phyloP scores from a whole-genome alignment of 1,140 invertebrate species.

The Campoletis sonorensis region DNA sequence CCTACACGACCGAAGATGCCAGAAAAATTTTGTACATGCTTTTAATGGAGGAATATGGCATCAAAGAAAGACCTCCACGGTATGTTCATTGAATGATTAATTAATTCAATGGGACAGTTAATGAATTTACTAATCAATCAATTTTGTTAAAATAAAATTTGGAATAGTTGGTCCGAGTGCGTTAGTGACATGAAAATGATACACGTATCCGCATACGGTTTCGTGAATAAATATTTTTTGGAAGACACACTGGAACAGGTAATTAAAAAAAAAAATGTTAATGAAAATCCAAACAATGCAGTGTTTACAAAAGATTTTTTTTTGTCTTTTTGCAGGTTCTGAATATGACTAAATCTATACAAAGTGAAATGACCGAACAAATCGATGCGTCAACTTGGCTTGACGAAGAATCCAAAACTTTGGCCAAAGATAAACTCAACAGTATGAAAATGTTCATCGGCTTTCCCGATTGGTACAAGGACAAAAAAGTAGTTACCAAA shows the following conservation, averaged over 20 bases:
- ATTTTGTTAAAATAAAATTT: background rate
- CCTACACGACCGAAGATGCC: slow-evolving; percentile 51
- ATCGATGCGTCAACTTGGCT: slow-evolving; percentile 86
- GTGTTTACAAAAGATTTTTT: background rate
- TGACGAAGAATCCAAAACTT: slow-evolving; percentile 84
- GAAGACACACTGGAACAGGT: slow-evolving; percentile 36
- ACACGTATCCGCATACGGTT: slow-evolving; percentile 43
- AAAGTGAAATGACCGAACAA: slow-evolving; percentile 71
- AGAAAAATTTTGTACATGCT: slow-evolving; percentile 25
- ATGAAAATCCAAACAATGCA: background rate
- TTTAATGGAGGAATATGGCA: slow-evolving; percentile 36
- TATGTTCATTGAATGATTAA: background rate
- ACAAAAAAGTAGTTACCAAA: slow-evolving; percentile 43
- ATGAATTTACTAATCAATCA: no score
- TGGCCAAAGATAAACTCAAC: slow-evolving; percentile 82
- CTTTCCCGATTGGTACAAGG: slow-evolving; percentile 76
- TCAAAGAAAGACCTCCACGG: slow-evolving; percentile 36
- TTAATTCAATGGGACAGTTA: no score
- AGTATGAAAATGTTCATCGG: slow-evolving; percentile 85
- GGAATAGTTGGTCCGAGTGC: slow-evolving; percentile 47
- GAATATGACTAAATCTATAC: slow-evolving; percentile 47
- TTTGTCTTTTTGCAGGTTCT: slow-evolving; percentile 26
- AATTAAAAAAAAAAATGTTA: background rate
- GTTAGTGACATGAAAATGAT: slow-evolving; percentile 42
- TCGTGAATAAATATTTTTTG: slow-evolving; percentile 46